Base-by-base conservation (phyloP, 2,888 invertebrate species). In the Macrosiphum euphorbiae region DNA sequence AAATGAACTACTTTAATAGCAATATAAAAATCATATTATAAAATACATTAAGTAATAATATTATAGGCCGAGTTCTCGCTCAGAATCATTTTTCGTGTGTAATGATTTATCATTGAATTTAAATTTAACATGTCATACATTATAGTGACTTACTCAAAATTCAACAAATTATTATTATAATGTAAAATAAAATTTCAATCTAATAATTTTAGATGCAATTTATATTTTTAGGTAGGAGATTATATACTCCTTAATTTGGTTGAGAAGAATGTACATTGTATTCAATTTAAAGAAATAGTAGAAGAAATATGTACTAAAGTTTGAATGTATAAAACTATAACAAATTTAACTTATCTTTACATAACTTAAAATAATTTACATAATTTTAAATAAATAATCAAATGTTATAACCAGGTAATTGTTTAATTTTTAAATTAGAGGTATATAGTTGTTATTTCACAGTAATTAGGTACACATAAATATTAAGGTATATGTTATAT, bases 181-280 rank as follows among this genome's bases (percentile, higher is more conserved):
- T 67, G 3, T 67, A n/a, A n/a, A n/a, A n/a, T 67, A 67, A 13
- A 67, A 20, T 78, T 78, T 78, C 20, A 35, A 88, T 4, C 4
- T 67, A 90, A 67, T 67, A 35, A 88, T 13, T 16, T 3, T 58
- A 28, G 28, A n/a, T 44, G 16, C 2, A n/a, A 35, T 41, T 67
- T 92, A 35, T 78, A 87, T 92, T 86, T 94, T 67, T 90, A 94
- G 94, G 24, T 94, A 11, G 94, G 94, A 41, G 94, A 94, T 86
- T 58, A 41, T 61, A 13, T 94, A 61, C 86, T 94, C 10, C 24
- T 94, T 41, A 3, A 86, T 86, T 67, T 94, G 7, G 52, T 90
- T 13, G 61, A 67, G 61, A 94, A 94, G 78, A 94, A 94, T 86
- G 61, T 94, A 20, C 47, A 94, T 35, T 7, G 10, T 41, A 52